Evolutionary conservation across 2,113 vertebrate species (phyloP), one percentile per base, ranked within the genome.

Genomic region (Antigone vipio): DNA sequence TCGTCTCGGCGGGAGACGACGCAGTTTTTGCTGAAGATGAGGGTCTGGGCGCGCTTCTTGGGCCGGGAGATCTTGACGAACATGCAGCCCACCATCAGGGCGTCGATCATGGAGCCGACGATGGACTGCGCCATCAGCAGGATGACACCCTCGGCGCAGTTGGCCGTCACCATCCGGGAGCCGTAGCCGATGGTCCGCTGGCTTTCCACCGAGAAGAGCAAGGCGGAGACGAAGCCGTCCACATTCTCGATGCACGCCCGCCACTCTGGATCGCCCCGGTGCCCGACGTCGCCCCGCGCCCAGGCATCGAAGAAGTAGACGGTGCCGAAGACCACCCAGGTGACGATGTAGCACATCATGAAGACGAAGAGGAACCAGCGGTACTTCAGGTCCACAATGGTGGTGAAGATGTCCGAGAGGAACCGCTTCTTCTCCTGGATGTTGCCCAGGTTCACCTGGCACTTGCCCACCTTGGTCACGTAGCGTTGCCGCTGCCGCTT

Each of bases 21-120:
- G 0, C 98, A 98, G 83, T 98, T 97, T 88, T 98, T 98, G 97
- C 98, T 99, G 97, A 99, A 99, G 89, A 98, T 98, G 74, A 99
- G 96, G 12, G 98, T 99, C 96, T 99, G 98, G 50, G 98, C 98
- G 0, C 98, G 97, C 94, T 99, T 98, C 95, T 99, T 98, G 26
- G 98, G 98, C 45, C 98, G 96, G 75, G 98, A 99, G 97, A 99
- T 99, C 97, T 99, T 99, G 12, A 99, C 98, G 4, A 99, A 99
- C 98, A 99, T 99, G 96, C 98, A 99, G 23, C 98, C 98, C 26
- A 99, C 98, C 98, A 99, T 98, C 45, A 99, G 98, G 16, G 98
- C 98, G 0, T 99, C 98, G 2, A 99, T 98, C 85, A 99, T 98
- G 89, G 98, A 98, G 7, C 98, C 98, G 0, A 98, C 87, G 52